phyloP scores from a whole-genome alignment of 2,888 invertebrate genomes.

The Opisthograptis luteolata region DNA sequence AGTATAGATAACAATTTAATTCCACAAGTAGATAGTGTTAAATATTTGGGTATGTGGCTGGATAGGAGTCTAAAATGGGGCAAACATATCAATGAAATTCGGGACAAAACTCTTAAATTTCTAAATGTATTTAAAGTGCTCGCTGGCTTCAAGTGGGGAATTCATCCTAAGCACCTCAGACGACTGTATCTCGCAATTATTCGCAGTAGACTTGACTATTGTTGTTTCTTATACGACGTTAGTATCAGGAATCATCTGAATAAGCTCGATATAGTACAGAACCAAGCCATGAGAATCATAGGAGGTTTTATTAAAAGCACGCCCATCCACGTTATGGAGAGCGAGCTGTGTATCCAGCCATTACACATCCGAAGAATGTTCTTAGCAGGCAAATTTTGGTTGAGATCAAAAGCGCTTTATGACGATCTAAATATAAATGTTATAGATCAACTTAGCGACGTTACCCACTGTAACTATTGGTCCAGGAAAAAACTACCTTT shows the following conservation, averaged over 20 bases:
- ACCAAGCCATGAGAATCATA: constrained; percentile 29
- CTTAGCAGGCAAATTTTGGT: constrained; percentile 27
- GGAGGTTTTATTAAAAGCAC: constrained; percentile 35
- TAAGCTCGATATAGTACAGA: constrained; percentile 35
- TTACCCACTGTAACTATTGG: background rate
- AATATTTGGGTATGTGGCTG: constrained; percentile 43
- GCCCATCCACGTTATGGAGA: constrained; percentile 33
- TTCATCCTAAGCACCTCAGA: constrained; percentile 40
- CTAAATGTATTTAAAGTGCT: constrained; percentile 40
- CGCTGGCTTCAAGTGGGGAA: constrained; percentile 38
- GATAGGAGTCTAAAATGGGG: constrained; percentile 37
- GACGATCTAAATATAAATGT: background rate
- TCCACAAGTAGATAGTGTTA: constrained; percentile 22
- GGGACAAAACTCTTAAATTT: constrained; percentile 30
- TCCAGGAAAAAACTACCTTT: background rate
- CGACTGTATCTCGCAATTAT: constrained; percentile 35
- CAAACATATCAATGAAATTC: constrained; percentile 38
- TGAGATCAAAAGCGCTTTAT: constrained; percentile 14
- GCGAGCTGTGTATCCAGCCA: constrained; percentile 28
- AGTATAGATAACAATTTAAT: constrained; percentile 13
- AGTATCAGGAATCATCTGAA: constrained; percentile 22
- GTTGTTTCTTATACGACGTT: constrained; percentile 23
- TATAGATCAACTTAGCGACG: background rate
- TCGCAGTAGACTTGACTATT: constrained; percentile 39
- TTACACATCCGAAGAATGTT: constrained; percentile 25